These are phyloP conservation scores for Muschampia plurimacula DNA, from an alignment of 2,888 invertebrate species.

Conservation along the genomic window DNA sequence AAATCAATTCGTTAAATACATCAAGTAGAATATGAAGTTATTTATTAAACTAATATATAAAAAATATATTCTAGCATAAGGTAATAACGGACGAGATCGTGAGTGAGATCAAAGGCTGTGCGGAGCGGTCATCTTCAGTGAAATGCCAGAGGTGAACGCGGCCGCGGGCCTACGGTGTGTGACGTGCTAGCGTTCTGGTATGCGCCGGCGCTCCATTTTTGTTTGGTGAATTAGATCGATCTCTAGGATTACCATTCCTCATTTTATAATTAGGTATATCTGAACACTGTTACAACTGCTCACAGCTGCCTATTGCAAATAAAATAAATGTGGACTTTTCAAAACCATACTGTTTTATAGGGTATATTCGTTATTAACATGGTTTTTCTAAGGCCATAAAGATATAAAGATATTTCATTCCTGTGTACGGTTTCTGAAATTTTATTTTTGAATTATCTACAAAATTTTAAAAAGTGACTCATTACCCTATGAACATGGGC, in stretches of 20 bases:
- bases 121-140: conserved; percentile 71
- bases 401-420: too few relatives aligned
- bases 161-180: conserved; percentile 47
- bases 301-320: too few relatives aligned
- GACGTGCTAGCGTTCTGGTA: conserved; percentile 59
- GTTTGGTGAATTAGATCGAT: conserved; percentile 41
- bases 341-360: not conserved
- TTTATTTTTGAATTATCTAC: not conserved
- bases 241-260: conserved; percentile 31
- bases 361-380: too few relatives aligned
- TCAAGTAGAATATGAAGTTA: not conserved
- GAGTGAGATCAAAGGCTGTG: conserved; percentile 74
- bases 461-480: not conserved
- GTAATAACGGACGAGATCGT: conserved; percentile 64
- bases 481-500: not conserved
- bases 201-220: conserved; percentile 53
- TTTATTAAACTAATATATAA: not conserved
- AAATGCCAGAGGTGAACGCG: conserved; percentile 74
- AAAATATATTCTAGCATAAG: conserved; percentile 59
- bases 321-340: too few relatives aligned
- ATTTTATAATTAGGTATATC: conserved; percentile 13
- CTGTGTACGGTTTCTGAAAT: too few relatives aligned
- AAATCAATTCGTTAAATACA: not conserved
- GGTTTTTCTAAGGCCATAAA: too few relatives aligned
- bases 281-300: not conserved